Base-by-base conservation (phyloP, 2,888 invertebrate genomes). In the Baronia brevicornis region DNA sequence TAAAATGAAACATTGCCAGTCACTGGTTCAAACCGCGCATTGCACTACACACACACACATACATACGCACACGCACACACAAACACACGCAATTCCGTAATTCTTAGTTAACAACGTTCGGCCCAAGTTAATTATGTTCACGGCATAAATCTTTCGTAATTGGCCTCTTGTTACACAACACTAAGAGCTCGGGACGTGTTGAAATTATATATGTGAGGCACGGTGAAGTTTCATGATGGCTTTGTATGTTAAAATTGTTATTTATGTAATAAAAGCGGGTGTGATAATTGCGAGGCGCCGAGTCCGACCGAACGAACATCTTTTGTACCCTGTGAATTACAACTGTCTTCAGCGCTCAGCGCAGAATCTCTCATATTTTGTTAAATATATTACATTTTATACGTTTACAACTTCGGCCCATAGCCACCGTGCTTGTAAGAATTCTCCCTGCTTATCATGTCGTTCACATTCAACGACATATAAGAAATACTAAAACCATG, bases 51-150 rank as follows among this genome's bases (percentile, higher is more conserved):
- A n/a, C n/a, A n/a, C n/a, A n/a, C n/a, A n/a, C n/a, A n/a, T n/a
- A n/a, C n/a, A n/a, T n/a, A n/a, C n/a, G n/a, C n/a, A n/a, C n/a
- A n/a, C n/a, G n/a, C 30, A 21, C 28, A 26, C 24, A 55, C 55
- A 55, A 58, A 63, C 54, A 59, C 60, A 63, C 46, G 49, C 34
- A 27, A 67, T 73, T 77, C 67, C 63, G 72, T 72, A 64, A 70
- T 73, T 73, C 78, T 73, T 66, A 72, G 72, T 73, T 77, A 80
- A 71, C 72, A 71, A 71, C 65, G 74, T 75, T 77, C 71, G 68
- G 79, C 74, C 82, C 79, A 82, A 84, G 79, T 84, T 85, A 84
- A 84, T 84, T 85, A 85, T 80, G 78, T 78, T 79, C 72, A 63
- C 63, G 66, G 71, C 73, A 85, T 85, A 84, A 85, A 85, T 85